Conservation (phyloP, 2,888 invertebrate species). For the Flabesymbios commensalis region DNA sequence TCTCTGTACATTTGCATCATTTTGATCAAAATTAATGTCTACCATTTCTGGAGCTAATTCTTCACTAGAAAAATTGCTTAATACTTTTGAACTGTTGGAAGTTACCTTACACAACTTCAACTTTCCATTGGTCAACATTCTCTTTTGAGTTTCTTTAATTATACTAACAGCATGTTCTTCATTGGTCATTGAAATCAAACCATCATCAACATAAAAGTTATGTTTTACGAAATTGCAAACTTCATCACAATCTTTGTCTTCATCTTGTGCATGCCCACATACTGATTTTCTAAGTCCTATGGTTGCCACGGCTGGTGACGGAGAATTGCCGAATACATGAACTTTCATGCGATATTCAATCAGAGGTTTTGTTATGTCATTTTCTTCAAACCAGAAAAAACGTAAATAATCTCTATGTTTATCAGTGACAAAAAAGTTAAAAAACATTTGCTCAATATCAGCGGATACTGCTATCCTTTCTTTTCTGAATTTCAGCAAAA, state of each 20-base stretch:
- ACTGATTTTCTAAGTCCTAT: background rate
- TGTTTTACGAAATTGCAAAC: background rate
- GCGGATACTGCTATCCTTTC: background rate
- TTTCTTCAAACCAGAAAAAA: slow-evolving; percentile 1
- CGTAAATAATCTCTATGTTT: background rate
- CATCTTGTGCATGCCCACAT: background rate
- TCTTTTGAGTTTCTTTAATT: background rate
- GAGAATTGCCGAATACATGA: background rate
- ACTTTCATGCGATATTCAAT: background rate
- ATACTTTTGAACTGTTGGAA: slow-evolving; percentile 4
- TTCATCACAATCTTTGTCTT: background rate
- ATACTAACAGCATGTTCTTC: background rate
- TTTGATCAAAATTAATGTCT: background rate
- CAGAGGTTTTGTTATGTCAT: background rate
- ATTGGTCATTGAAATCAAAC: background rate
- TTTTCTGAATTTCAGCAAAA: background rate
- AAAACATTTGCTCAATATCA: slow-evolving; percentile 7
- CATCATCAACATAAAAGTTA: background rate
- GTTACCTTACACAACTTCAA: slow-evolving; percentile 12
- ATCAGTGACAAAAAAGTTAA: background rate
- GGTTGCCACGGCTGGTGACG: background rate
- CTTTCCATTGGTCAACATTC: background rate
- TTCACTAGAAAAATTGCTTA: background rate
- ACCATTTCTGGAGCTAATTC: background rate
- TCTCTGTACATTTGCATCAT: background rate